These are phyloP conservation scores for Trissonchulus latispiculum DNA, from an alignment of 2,888 invertebrate species.

Conservation along the genomic window DNA sequence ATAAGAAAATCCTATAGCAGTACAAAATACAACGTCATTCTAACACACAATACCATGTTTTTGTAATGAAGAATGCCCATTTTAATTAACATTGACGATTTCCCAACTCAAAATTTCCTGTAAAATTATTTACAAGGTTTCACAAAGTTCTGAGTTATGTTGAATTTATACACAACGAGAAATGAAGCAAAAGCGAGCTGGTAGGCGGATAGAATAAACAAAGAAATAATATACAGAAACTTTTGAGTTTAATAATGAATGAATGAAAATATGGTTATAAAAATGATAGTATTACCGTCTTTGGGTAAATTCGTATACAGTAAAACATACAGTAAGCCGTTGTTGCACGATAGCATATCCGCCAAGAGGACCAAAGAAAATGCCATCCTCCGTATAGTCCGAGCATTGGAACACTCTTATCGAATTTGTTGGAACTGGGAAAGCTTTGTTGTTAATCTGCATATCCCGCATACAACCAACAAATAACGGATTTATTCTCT, in stretches of 20 bases:
- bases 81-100: too few relatives aligned
- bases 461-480: slow-evolving; percentile 47
- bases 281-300: slow-evolving; percentile 17
- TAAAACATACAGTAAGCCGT: slow-evolving; percentile 25
- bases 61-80: too few relatives aligned
- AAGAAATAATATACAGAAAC: too few relatives aligned
- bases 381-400: slow-evolving; percentile 44
- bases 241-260: background rate
- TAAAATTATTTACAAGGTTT: too few relatives aligned
- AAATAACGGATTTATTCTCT: slow-evolving; percentile 40
- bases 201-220: too few relatives aligned
- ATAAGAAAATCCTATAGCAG: too few relatives aligned
- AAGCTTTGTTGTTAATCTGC: slow-evolving; percentile 36
- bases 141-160: too few relatives aligned
- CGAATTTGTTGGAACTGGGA: slow-evolving; percentile 26
- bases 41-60: too few relatives aligned
- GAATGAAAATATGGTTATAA: background rate
- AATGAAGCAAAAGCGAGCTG: too few relatives aligned
- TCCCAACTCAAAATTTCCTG: too few relatives aligned
- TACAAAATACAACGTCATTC: too few relatives aligned
- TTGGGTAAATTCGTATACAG: slow-evolving; percentile 23
- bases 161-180: too few relatives aligned
- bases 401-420: slow-evolving; percentile 39
- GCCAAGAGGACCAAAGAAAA: slow-evolving; percentile 46
- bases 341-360: slow-evolving; percentile 44